Evolutionary conservation across 2,888 invertebrate species (phyloP).

Genomic region (Metopia argyrocephala): DNA sequence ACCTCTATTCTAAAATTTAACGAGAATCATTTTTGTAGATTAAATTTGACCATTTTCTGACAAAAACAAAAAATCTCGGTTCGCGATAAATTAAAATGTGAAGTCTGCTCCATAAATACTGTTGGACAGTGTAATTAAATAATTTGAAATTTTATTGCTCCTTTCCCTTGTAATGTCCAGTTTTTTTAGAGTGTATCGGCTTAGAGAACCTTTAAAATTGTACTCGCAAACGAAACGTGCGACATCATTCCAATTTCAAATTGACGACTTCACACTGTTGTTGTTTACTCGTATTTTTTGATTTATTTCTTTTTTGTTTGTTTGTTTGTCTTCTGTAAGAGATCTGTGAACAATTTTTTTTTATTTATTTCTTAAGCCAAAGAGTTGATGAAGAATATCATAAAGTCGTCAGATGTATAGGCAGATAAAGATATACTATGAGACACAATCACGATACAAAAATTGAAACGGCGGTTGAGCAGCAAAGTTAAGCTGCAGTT

Average conservation of each 20-base stretch:
- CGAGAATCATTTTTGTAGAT: no score
- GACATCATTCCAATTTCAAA: constrained; percentile 57
- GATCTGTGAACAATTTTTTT: constrained; percentile 47
- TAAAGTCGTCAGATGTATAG: not conserved
- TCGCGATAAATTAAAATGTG: no score
- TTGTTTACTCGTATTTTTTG: constrained; percentile 18
- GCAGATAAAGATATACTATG: not conserved
- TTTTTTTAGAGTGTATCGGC: constrained; percentile 40
- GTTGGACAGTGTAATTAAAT: not conserved
- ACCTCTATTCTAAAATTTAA: no score
- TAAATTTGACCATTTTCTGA: no score
- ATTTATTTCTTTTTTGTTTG: constrained; percentile 33
- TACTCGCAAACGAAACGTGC: constrained; percentile 49
- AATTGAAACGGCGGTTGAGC: not conserved
- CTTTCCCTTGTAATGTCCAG: not conserved
- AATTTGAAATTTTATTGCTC: not conserved
- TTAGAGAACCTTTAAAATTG: constrained; percentile 15
- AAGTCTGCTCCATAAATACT: no score
- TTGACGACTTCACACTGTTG: constrained; percentile 61
- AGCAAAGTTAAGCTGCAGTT: constrained; percentile 47
- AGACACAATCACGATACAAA: not conserved
- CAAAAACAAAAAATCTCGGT: no score
- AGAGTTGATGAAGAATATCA: constrained; percentile 11
- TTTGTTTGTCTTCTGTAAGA: constrained; percentile 39
- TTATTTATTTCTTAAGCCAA: constrained; percentile 20